Evolutionary conservation across 2,113 vertebrate species (phyloP), one percentile per base, ranked within the genome.

Genomic region (Tonatia bakeri): DNA sequence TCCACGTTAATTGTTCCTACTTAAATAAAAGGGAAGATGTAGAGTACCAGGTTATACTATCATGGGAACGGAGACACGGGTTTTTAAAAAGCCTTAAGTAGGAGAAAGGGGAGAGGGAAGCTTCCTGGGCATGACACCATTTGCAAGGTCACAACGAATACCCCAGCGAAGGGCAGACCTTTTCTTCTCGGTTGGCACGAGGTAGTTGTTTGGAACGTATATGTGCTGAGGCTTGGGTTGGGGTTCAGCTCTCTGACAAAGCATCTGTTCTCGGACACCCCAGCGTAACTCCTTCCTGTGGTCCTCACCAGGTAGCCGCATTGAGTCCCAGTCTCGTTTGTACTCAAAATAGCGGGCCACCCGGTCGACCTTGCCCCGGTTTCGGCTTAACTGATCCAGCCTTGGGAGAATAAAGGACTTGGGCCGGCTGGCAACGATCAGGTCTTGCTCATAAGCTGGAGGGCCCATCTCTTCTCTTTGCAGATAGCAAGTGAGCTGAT

Each of bases 171-270:
- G 98, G 3, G 98, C 98, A 0, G 98, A 98, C 3, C 99, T 98
- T 84, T 99, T 99, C 97, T 99, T 99, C 38, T 98, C 98, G 0
- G 99, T 99, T 31, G 99, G 99, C n/a, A 99, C 99, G 0, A 97
- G 9, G 52, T 99, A 99, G 3, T 87, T 84, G 95, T 99, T 99
- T 52, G 99, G 99, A 36, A 98, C 54, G 7, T 90, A 97, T 0
- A 96, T 65, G 7, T 95, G 98, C 9, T 92, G 99, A 38, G 99
- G 97, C 75, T 91, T 97, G 28, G 50, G 0, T 0, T 98, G 98
- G 4, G 92, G 88, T 45, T 97, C 91, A 1, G 97, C 64, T 12
- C 75, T 64, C 24, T 64, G 85, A 40, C 83, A 97, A 4, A 98
- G 96, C 98, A 98, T 98, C 94, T 97, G 96, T 36, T 92, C 97